Base-by-base conservation (phyloP, 2,888 invertebrate genomes). In the Trimorus sp. region DNA sequence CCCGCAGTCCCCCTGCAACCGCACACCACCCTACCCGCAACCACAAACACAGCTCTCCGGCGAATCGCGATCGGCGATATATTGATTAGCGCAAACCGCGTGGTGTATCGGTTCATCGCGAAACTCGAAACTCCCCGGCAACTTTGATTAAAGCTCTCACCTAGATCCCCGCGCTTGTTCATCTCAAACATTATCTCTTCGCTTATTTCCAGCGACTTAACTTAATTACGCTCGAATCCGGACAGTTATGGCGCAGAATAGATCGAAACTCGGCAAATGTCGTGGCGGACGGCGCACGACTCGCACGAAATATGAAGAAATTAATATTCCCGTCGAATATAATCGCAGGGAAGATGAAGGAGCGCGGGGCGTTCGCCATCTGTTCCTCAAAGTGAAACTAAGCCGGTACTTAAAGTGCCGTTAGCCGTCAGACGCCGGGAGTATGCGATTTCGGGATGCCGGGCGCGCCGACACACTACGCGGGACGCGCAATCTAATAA, bases 131-230 rank as follows among this genome's bases (percentile, higher is more conserved):
- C 77, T 70, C 38, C 15, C 56, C 42, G 69, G 48, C 58, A 77
- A 70, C 77, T 77, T 77, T 70, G 77, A 77, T 70, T 70, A 77
- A 75, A 65, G 70, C 59, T 54, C 69, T 56, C 59, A 49, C 58
- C 59, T 42, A 59, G 4, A 26, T 26, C 26, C 26, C 49, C 49
- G 63, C 42, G 68, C 54, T 26, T 26, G 26, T 26, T 26, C 26
- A 51, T 62, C 69, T 63, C 40, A 62, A 69, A 69, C 62, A 71
- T 62, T 16, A 60, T 45, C 60, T 53, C 26, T 26, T 26, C 14
- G 11, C 38, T 60, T 42, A 63, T 49, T 63, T 62, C 38, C 36
- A 62, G 14, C 58, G 58, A 42, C 69, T 59, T 49, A 26, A 70
- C 58, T 48, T 45, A 56, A 69, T 56, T 69, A 65, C 40, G 48